Percentiles rank a stretch among this genome's conserved stretches.
Evolutionary conservation across 2,113 vertebrate genomes (phyloP).

Genomic region (Corydoras sp.): DNA sequence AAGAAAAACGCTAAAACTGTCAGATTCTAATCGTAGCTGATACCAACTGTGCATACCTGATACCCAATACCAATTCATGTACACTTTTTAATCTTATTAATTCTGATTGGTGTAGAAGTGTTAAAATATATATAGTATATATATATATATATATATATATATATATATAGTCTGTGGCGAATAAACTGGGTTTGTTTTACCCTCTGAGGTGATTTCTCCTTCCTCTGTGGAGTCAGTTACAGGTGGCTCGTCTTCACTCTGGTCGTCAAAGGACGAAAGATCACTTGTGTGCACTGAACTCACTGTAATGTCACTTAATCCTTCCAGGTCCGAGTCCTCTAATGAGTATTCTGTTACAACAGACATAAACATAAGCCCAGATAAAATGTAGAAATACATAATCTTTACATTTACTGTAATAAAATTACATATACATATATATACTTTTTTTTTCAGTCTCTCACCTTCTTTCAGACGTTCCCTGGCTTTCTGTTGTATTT

Average conservation of each 20-base stretch:
- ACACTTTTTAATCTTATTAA: too few relatives aligned
- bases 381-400: too few relatives aligned
- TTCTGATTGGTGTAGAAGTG: too few relatives aligned
- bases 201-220: slow-evolving; percentile 82
- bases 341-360: slow-evolving; percentile 69
- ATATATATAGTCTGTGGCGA: too few relatives aligned
- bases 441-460: slow-evolving; percentile 3
- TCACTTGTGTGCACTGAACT: slow-evolving; percentile 98
- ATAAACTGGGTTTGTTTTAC: slow-evolving; percentile 45
- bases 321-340: slow-evolving; percentile 89
- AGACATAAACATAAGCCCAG: slow-evolving; percentile 13
- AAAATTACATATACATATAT: too few relatives aligned
- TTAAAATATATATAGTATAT: too few relatives aligned
- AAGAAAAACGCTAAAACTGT: too few relatives aligned
- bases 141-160: too few relatives aligned
- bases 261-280: slow-evolving; percentile 92
- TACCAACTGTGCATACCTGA: too few relatives aligned
- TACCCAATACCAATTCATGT: too few relatives aligned
- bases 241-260: slow-evolving; percentile 80
- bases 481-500: slow-evolving; percentile 69
- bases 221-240: slow-evolving; percentile 88
- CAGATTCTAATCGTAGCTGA: too few relatives aligned
- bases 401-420: too few relatives aligned
- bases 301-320: slow-evolving; percentile 93
- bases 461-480: slow-evolving; percentile 87